phyloP scores from a whole-genome alignment of 2,113 vertebrate species.

The Amazona vittata region DNA sequence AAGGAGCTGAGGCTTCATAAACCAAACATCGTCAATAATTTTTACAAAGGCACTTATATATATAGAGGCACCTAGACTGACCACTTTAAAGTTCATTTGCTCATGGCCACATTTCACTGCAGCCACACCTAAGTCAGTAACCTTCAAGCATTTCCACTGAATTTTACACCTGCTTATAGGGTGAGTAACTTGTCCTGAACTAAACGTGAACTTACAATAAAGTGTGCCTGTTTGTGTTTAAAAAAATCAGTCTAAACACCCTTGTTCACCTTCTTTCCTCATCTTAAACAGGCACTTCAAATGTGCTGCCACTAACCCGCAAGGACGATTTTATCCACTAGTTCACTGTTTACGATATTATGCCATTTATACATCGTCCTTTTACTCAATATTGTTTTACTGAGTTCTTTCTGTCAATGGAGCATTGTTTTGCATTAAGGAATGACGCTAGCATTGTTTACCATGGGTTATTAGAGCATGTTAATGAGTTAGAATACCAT shows the following conservation, averaged over 20 bases:
- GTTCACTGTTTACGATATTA: neutral
- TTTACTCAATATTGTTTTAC: neutral
- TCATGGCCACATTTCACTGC: neutral
- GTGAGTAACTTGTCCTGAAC: neutral
- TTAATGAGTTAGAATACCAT: neutral
- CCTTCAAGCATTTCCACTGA: neutral
- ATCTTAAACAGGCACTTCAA: neutral
- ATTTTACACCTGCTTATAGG: neutral
- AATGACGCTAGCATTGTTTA: neutral
- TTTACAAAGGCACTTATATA: neutral
- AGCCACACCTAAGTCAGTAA: neutral
- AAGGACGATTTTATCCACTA: neutral
- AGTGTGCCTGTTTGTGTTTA: neutral
- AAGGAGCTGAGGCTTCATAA: neutral
- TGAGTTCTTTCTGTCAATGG: neutral
- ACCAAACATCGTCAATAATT: neutral
- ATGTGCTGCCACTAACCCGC: neutral
- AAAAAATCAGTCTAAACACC: neutral
- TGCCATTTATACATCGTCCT: neutral
- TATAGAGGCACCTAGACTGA: neutral
- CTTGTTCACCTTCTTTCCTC: neutral
- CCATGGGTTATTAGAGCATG: neutral
- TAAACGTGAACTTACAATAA: neutral
- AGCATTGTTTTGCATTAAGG: neutral
- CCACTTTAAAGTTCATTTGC: neutral